A percentile compares a stretch with the other conserved stretches of the same genome.
Conservation (phyloP, 1,140 invertebrate genomes). For the Drosophila gunungcola region DNA sequence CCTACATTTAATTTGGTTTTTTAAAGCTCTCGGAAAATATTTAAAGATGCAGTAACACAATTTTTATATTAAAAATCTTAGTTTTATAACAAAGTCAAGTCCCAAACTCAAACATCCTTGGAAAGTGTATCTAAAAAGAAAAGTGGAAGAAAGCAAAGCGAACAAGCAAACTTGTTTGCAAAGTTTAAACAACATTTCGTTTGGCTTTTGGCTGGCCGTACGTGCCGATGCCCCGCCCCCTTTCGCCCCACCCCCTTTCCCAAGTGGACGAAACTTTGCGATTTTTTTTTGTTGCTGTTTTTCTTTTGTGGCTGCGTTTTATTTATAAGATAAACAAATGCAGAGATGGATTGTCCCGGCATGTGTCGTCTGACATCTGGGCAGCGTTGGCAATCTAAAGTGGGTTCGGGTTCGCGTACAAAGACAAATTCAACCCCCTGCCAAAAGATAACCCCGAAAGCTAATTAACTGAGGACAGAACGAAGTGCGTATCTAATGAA, state of each 20-base stretch:
- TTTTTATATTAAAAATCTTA: too few relatives aligned
- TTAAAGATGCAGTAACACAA: too few relatives aligned
- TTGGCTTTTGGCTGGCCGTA: conserved; percentile 63
- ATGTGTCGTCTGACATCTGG: conserved; percentile 72
- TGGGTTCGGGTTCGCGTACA: conserved; percentile 37
- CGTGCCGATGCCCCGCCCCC: conserved; percentile 43
- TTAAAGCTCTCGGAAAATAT: too few relatives aligned
- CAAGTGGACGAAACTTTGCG: conserved; percentile 43
- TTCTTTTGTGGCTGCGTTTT: conserved; percentile 66
- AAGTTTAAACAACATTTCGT: conserved; percentile 82
- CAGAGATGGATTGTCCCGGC: conserved; percentile 73
- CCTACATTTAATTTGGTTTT: too few relatives aligned
- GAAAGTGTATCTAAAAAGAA: conserved; percentile 28
- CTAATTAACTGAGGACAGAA: conserved; percentile 62
- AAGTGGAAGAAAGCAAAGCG: conserved; percentile 47
- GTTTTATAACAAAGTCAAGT: too few relatives aligned
- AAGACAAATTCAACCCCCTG: conserved; percentile 44
- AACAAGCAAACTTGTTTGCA: conserved; percentile 81
- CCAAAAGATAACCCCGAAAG: conserved; percentile 10
- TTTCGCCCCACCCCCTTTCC: not conserved
- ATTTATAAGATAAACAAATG: conserved; percentile 78
- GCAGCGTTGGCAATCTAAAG: conserved; percentile 67
- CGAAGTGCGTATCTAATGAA: conserved; percentile 64
- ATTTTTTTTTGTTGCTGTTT: conserved; percentile 40
- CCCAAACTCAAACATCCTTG: not conserved